Percentiles rank a stretch among this genome's conserved stretches.
Evolutionary conservation across 1,140 invertebrate species (phyloP).

Genomic region (Coelopa frigida): DNA sequence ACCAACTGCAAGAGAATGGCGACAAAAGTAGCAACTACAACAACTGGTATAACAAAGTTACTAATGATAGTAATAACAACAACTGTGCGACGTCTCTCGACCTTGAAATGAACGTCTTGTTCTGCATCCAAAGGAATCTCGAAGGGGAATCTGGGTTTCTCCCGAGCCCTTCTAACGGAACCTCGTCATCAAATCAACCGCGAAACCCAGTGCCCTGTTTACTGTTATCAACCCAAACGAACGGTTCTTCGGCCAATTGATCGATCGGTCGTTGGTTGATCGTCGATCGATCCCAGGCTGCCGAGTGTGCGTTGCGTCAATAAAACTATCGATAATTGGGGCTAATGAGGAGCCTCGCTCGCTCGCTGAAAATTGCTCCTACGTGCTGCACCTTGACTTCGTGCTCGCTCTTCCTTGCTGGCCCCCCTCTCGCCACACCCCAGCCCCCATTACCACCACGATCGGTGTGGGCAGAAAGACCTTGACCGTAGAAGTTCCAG

Average conservation of each 20-base stretch:
- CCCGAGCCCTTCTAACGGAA: no score
- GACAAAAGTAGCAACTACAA: no score
- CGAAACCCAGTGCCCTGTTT: background rate
- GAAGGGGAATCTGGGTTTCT: no score
- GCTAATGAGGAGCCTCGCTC: constrained; percentile 3
- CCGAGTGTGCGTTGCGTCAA: no score
- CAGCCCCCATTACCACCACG: no score
- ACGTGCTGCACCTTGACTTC: constrained; percentile 13
- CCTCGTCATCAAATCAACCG: background rate
- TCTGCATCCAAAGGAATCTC: no score
- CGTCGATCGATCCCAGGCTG: no score
- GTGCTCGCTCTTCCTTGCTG: background rate
- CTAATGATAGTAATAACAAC: no score
- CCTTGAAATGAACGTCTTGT: no score
- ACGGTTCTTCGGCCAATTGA: background rate
- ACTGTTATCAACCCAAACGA: background rate
- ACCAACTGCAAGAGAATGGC: no score
- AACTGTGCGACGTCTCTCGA: no score
- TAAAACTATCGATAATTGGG: constrained; percentile 4
- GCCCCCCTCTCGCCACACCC: background rate
- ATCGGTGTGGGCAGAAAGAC: background rate
- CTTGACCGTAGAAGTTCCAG: background rate
- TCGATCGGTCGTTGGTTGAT: background rate
- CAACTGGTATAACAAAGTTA: no score
- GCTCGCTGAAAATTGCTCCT: constrained; percentile 6